Conservation (phyloP, 2,888 invertebrate species). For the Phaonia tiefii region DNA sequence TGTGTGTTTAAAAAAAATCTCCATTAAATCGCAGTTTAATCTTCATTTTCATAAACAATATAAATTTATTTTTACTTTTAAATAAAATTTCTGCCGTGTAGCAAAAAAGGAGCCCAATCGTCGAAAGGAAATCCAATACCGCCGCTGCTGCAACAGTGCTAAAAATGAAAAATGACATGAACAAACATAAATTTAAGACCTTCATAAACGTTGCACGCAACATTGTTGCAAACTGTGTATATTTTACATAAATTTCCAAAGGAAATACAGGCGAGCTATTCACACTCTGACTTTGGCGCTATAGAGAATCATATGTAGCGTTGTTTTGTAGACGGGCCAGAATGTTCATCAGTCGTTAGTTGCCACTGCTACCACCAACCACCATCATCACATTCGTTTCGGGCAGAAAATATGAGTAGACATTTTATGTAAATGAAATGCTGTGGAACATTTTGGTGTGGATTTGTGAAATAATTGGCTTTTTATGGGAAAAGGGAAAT, state of each 20-base stretch:
- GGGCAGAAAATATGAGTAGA: too few species aligned
- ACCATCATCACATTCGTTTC: too few species aligned
- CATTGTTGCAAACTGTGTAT: constrained; percentile 22
- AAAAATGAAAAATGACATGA: constrained; percentile 20
- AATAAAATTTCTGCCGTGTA: constrained; percentile 18
- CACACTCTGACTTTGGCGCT: too few species aligned
- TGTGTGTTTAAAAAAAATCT: constrained; percentile 9
- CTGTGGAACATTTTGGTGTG: too few species aligned
- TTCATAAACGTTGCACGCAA: constrained; percentile 30
- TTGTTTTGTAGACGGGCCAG: too few species aligned
- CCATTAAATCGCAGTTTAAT: constrained; percentile 23
- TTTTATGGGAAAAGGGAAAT: too few species aligned
- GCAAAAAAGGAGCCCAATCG: background rate
- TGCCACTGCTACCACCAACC: too few species aligned
- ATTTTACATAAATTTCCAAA: constrained; percentile 17
- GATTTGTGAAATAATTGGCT: too few species aligned
- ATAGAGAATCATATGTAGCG: too few species aligned
- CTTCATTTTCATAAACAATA: background rate
- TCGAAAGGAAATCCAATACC: constrained; percentile 28
- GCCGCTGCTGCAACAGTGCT: background rate
- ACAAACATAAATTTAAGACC: constrained; percentile 31
- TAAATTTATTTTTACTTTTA: constrained; percentile 34
- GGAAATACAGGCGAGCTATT: too few species aligned
- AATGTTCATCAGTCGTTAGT: too few species aligned
- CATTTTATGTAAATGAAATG: too few species aligned